Conservation (phyloP, 2,797 vertebrate species). For the Myotis planiceps region DNA sequence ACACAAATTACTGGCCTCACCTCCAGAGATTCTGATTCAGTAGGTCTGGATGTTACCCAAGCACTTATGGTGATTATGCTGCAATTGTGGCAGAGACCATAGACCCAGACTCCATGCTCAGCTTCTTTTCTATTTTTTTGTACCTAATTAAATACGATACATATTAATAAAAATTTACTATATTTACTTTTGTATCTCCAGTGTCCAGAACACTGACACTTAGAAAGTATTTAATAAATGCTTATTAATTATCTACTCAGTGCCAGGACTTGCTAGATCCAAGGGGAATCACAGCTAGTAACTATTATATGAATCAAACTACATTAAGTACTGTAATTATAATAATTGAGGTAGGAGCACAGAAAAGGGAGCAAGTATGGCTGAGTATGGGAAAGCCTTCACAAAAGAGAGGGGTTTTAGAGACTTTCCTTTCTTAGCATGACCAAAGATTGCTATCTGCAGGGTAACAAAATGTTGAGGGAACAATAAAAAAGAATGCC, state of each 20-base stretch:
- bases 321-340: slow-evolving; percentile 48
- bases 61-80: background rate
- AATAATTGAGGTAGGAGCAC: slow-evolving; percentile 34
- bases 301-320: slow-evolving; percentile 50
- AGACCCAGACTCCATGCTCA: background rate
- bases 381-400: background rate
- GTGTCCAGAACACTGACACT: background rate
- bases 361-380: slow-evolving; percentile 40
- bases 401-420: slow-evolving; percentile 40
- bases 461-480: background rate
- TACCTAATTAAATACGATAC: background rate
- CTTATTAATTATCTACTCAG: slow-evolving; percentile 44
- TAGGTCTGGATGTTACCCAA: background rate
- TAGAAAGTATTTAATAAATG: slow-evolving; percentile 54
- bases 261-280: slow-evolving; percentile 23
- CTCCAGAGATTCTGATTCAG: background rate
- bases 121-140: slow-evolving; percentile 4
- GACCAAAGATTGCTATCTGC: slow-evolving; percentile 55
- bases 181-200: slow-evolving; percentile 31
- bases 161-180: background rate
- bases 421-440: slow-evolving; percentile 19
- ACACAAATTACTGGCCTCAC: background rate
- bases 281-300: slow-evolving; percentile 24
- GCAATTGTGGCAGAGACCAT: background rate
- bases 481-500: slow-evolving; percentile 32